Evolutionary conservation across 2,113 vertebrate species (phyloP).

Genomic region (Ciconia maguari): DNA sequence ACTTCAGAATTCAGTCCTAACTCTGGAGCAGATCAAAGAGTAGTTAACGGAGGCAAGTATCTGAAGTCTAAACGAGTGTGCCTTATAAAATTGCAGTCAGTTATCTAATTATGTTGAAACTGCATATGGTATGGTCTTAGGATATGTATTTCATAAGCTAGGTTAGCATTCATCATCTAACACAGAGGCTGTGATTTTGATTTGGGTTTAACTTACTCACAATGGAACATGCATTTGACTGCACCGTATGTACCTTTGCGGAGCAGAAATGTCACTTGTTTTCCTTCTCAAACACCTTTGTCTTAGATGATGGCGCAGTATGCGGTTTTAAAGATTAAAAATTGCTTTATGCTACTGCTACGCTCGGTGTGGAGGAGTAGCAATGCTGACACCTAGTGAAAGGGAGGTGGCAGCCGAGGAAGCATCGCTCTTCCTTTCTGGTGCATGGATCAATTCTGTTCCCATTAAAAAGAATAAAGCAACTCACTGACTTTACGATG

Average conservation of each 20-base stretch:
- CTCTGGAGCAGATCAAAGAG: conserved; percentile 91
- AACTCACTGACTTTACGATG: neutral
- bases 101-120: neutral
- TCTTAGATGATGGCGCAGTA: conserved; percentile 9
- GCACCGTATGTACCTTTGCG: neutral
- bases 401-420: neutral
- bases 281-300: neutral
- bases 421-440: neutral
- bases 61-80: neutral
- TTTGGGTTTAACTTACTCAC: neutral
- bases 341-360: neutral
- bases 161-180: neutral
- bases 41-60: conserved; percentile 97
- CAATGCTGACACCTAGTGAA: conserved; percentile 56
- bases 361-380: conserved; percentile 3
- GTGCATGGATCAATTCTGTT: neutral
- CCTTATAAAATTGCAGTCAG: neutral
- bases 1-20: conserved; percentile 89
- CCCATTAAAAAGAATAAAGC: neutral
- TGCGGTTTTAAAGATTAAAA: neutral
- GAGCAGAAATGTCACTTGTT: neutral
- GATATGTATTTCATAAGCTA: neutral
- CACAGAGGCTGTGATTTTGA: neutral
- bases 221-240: neutral
- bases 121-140: neutral